Conservation (phyloP, 2,797 vertebrate species). For the Botia kubotai region DNA sequence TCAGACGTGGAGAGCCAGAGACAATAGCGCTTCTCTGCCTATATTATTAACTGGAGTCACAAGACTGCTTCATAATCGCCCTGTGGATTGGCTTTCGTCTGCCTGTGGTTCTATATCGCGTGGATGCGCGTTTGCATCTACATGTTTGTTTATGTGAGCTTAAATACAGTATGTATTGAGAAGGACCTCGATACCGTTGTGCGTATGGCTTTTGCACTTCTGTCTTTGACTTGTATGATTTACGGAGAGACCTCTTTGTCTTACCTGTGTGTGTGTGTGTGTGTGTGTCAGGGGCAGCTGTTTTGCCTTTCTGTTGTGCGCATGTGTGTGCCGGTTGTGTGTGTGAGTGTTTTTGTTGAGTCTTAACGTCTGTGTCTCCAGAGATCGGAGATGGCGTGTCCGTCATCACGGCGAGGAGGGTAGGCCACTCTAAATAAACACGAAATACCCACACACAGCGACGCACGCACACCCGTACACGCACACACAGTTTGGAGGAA, state of each 20-base stretch:
- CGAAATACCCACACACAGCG: slow-evolving; percentile 51
- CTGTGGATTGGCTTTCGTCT: slow-evolving; percentile 57
- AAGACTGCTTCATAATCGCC: slow-evolving; percentile 46
- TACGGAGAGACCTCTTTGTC: slow-evolving; percentile 46
- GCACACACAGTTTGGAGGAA: slow-evolving; percentile 49
- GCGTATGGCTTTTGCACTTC: slow-evolving; percentile 58
- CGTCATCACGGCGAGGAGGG: slow-evolving; percentile 62
- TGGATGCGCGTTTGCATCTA: slow-evolving; percentile 34
- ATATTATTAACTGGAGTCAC: slow-evolving; percentile 38
- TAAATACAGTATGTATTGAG: neutral
- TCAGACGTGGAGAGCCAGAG: slow-evolving; percentile 47
- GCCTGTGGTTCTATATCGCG: slow-evolving; percentile 63
- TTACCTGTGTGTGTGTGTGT: slow-evolving; percentile 6
- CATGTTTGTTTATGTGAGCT: slow-evolving; percentile 21
- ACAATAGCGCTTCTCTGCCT: slow-evolving; percentile 54
- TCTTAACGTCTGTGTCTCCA: slow-evolving; percentile 60
- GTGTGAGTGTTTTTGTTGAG: slow-evolving; percentile 44
- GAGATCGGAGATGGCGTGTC: slow-evolving; percentile 65
- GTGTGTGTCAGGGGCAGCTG: slow-evolving; percentile 62
- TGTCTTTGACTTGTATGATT: slow-evolving; percentile 48
- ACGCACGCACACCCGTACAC: slow-evolving; percentile 17
- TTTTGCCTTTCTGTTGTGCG: slow-evolving; percentile 68
- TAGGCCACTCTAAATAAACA: slow-evolving; percentile 70
- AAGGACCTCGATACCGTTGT: slow-evolving; percentile 6
- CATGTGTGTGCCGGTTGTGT: slow-evolving; percentile 56